These are phyloP conservation scores for Solea solea DNA, from an alignment of 2,113 vertebrate genomes.

Conservation along the genomic window DNA sequence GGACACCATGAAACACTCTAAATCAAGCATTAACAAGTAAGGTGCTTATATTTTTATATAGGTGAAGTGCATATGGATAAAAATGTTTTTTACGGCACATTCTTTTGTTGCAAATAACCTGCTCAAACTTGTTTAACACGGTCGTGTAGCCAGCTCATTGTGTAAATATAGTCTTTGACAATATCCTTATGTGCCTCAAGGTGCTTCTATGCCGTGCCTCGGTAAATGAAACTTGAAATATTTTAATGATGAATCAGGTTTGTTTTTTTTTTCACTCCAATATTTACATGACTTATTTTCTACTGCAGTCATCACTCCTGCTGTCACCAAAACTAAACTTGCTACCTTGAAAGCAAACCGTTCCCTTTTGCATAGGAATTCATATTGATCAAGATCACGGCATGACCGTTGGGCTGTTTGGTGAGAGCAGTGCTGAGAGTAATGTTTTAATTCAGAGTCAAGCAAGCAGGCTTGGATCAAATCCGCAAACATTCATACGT, in stretches of 20 bases:
- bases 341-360: conserved; percentile 45
- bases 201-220: not conserved
- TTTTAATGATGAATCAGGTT: not conserved
- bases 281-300: conserved; percentile 1
- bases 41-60: no score
- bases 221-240: not conserved
- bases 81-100: no score
- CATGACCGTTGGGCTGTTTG: conserved; percentile 56
- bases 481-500: conserved; percentile 78
- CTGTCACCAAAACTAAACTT: conserved; percentile 14
- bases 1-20: no score
- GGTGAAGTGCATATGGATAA: no score
- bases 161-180: not conserved
- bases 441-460: conserved; percentile 80
- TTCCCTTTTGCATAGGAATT: conserved; percentile 44
- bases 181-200: not conserved
- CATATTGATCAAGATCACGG: conserved; percentile 72
- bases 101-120: not conserved
- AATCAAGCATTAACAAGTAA: no score
- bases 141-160: not conserved
- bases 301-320: not conserved
- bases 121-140: not conserved
- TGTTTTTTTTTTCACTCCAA: not conserved
- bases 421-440: conserved; percentile 49
- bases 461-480: conserved; percentile 69